Conservation (phyloP, 2,888 invertebrate genomes). For the Tethea ocularis region DNA sequence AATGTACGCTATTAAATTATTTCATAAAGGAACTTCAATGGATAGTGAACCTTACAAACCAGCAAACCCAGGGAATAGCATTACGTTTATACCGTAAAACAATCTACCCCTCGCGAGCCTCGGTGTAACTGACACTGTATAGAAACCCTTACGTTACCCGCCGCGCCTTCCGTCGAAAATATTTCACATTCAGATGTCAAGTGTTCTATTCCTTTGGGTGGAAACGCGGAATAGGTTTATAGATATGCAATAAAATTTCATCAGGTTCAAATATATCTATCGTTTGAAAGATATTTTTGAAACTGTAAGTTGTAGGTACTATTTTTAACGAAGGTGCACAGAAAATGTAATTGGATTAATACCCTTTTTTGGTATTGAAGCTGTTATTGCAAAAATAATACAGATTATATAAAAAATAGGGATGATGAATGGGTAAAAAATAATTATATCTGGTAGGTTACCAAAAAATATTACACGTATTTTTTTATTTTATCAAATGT, state of each 20-base stretch:
- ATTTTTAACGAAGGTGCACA: too few species aligned
- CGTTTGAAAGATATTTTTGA: too few species aligned
- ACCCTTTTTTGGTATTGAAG: too few species aligned
- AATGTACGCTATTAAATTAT: background rate
- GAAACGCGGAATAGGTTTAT: background rate
- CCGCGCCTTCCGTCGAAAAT: constrained; percentile 27
- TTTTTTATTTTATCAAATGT: too few species aligned
- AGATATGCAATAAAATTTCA: background rate
- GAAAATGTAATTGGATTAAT: too few species aligned
- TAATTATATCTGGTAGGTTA: too few species aligned
- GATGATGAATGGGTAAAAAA: too few species aligned
- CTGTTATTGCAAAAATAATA: too few species aligned
- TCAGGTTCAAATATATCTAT: background rate
- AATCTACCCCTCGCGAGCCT: constrained; percentile 14
- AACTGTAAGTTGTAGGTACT: too few species aligned
- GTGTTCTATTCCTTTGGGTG: constrained; percentile 47
- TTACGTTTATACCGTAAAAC: constrained; percentile 5
- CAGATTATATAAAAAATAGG: too few species aligned
- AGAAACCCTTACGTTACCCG: constrained; percentile 19
- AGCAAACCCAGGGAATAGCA: background rate
- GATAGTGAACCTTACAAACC: background rate
- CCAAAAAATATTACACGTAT: too few species aligned
- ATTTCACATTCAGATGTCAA: constrained; percentile 48
- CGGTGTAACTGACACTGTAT: constrained; percentile 24
- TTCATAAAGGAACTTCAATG: background rate